phyloP scores from a whole-genome alignment of 92 coral and sea anemone species.

The Virgularia gustaviana region DNA sequence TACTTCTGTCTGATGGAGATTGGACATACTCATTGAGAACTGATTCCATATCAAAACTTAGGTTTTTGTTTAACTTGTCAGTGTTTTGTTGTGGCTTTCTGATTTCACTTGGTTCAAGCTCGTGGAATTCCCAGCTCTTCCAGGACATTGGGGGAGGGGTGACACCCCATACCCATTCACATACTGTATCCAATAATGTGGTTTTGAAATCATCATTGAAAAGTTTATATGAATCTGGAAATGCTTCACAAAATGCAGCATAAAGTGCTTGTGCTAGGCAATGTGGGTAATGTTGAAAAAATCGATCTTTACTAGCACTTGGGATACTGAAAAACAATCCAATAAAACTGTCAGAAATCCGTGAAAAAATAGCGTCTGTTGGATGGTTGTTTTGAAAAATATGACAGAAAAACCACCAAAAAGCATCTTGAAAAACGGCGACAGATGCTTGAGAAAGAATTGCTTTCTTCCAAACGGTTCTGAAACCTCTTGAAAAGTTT shows the following conservation, averaged over 20 bases:
- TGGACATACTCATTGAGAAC: constrained; percentile 53
- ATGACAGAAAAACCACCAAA: constrained; percentile 94
- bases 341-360: constrained; percentile 91
- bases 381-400: constrained; percentile 77
- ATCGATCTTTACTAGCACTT: constrained; percentile 72
- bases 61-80: constrained; percentile 65
- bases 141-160: constrained; percentile 87
- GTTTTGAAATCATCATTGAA: constrained; percentile 85
- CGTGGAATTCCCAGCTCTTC: constrained; percentile 79
- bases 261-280: constrained; percentile 90
- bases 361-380: constrained; percentile 77
- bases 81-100: constrained; percentile 74
- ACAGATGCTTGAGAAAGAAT: constrained; percentile 91
- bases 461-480: constrained; percentile 72
- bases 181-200: constrained; percentile 61
- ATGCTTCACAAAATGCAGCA: constrained; percentile 85
- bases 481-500: constrained; percentile 63
- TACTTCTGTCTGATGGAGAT: constrained; percentile 20
- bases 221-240: constrained; percentile 79
- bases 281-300: constrained; percentile 79
- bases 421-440: constrained; percentile 75
- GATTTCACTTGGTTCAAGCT: constrained; percentile 79
- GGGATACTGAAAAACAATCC: constrained; percentile 76
- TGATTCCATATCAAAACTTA: constrained; percentile 82
- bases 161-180: constrained; percentile 91